Evolutionary conservation across 2,888 invertebrate genomes (phyloP), one percentile per base, ranked within the genome.

Genomic region (Hybos culiciformis): DNA sequence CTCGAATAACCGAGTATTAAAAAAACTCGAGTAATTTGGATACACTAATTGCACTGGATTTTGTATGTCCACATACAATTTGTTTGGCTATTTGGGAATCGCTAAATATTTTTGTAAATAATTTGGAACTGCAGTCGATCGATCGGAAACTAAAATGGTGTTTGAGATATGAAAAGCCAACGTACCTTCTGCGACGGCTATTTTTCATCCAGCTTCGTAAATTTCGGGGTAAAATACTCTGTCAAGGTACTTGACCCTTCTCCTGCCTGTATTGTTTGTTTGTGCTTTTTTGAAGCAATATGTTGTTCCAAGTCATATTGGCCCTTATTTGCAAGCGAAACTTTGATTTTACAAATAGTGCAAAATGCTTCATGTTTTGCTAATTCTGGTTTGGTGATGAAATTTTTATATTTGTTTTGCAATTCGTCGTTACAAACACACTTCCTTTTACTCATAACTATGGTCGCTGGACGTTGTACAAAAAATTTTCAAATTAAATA

Each of bases 301-400:
- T 41, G 41, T 24, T 41, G 41, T 19, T 41, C 41, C 21, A 34
- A 34, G 32, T 41, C 41, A 29, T 38, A 42, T 15, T 37, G 37
- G 18, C 33, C 38, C 21, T 38, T 43, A 33, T 43, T 43, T 12
- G 42, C 42, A n/a, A 43, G 5, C 6, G 42, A 43, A 7, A 38
- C 29, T 24, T 42, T 42, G 4, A 17, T 18, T 19, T 38, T 19
- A 5, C 38, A 41, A 18, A 41, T 36, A 7, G 41, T 41, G 14
- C 36, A 38, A 21, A 33, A 39, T 14, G 38, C 43, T 43, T 43
- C 33, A 43, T 43, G 34, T 26, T 43, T 43, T 11, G 3, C 9
- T 4, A 20, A 37, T 32, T 37, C 14, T 14, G 31, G n/a, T 37
- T 42, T 42, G 14, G 37, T 21, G 6, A 32, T 31, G 29, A 42